These are phyloP conservation scores for Leistus spinibarbis DNA, from an alignment of 2,888 invertebrate species.

Conservation along the genomic window DNA sequence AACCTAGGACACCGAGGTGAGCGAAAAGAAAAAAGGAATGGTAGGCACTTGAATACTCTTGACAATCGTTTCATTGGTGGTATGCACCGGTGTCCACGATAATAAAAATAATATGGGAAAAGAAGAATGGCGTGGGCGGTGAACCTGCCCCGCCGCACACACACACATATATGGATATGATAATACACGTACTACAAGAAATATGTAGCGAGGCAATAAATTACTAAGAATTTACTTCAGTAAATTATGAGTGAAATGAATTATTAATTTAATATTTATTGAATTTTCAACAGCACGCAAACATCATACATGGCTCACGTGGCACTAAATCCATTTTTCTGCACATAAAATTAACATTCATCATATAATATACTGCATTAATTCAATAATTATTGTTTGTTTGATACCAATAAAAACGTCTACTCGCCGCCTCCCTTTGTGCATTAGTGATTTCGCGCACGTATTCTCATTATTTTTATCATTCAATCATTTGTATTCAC, in stretches of 20 bases:
- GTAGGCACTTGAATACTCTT: too few species aligned
- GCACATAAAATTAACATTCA: not conserved
- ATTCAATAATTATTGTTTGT: not conserved
- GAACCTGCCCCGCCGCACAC: too few species aligned
- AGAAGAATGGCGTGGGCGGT: too few species aligned
- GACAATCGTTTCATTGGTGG: too few species aligned
- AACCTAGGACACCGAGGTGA: too few species aligned
- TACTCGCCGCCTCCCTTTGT: not conserved
- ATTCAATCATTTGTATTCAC: slow-evolving; percentile 3
- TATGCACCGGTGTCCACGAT: too few species aligned
- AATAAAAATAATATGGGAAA: too few species aligned
- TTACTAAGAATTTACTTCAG: too few species aligned
- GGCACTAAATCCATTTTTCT: not conserved
- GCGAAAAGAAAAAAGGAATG: too few species aligned
- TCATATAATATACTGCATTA: not conserved
- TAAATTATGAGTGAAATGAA: not conserved
- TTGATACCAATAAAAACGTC: not conserved
- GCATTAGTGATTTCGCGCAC: not conserved
- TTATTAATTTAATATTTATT: slow-evolving; percentile 5
- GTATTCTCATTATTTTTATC: not conserved
- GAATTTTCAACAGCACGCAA: not conserved
- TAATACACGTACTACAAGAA: too few species aligned
- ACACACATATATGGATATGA: not conserved
- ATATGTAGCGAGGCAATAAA: too few species aligned
- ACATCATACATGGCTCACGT: not conserved